phyloP scores from a whole-genome alignment of 2,113 vertebrate genomes.

The Rhipidura dahli region DNA sequence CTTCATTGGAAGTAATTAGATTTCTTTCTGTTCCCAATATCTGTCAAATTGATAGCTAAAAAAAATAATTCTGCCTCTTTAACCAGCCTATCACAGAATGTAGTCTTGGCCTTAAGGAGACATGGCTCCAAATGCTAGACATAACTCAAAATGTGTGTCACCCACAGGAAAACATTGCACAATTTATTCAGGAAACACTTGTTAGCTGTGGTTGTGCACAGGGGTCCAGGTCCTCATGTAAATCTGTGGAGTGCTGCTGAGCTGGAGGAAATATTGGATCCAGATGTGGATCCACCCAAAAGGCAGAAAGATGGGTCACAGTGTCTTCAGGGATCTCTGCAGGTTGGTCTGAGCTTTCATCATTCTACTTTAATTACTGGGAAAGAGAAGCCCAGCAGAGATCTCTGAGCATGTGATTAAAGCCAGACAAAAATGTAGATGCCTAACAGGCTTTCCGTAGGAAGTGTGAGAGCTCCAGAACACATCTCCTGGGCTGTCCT shows the following conservation, averaged over 20 bases:
- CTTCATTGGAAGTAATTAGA: background rate
- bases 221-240: background rate
- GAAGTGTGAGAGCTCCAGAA: background rate
- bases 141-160: background rate
- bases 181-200: background rate
- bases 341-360: background rate
- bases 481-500: background rate
- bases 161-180: background rate
- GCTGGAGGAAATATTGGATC: background rate
- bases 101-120: background rate
- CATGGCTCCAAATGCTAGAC: background rate
- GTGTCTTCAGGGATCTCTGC: background rate
- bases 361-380: background rate
- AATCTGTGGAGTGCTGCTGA: background rate
- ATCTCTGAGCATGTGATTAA: background rate
- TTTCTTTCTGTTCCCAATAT: constrained; percentile 5
- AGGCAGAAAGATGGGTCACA: background rate
- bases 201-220: background rate
- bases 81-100: background rate
- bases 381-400: background rate
- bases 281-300: background rate
- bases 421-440: background rate
- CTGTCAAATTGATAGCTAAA: background rate
- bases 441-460: background rate
- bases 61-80: background rate